These are phyloP conservation scores for Plagiodera versicolora DNA, from an alignment of 2,888 invertebrate species.

Conservation along the genomic window DNA sequence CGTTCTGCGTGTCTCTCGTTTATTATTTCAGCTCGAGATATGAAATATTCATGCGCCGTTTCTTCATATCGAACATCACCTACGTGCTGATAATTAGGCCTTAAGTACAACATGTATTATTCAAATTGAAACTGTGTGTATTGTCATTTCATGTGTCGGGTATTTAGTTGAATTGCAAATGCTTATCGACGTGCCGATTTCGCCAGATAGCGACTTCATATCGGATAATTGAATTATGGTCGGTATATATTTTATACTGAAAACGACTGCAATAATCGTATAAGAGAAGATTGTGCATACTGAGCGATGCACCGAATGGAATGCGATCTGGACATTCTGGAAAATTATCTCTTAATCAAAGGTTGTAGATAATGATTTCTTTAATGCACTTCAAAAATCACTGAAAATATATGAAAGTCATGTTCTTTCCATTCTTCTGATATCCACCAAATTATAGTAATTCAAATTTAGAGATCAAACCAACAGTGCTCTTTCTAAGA, in stretches of 20 bases:
- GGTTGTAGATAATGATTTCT: too few relatives aligned
- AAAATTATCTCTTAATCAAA: too few relatives aligned
- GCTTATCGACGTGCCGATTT: slow-evolving; percentile 28
- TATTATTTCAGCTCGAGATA: neutral
- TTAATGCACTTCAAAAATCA: too few relatives aligned
- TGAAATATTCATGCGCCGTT: slow-evolving; percentile 27
- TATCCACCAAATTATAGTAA: too few relatives aligned
- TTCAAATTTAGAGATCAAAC: too few relatives aligned
- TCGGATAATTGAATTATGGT: neutral
- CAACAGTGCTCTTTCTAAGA: too few relatives aligned
- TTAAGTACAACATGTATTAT: slow-evolving; percentile 29
- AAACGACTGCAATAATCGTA: too few relatives aligned
- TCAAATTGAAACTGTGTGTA: slow-evolving; percentile 28
- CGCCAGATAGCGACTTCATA: slow-evolving; percentile 2
- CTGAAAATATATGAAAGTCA: too few relatives aligned
- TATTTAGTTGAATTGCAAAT: slow-evolving; percentile 31
- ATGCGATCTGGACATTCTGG: too few relatives aligned
- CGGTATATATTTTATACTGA: neutral
- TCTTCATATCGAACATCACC: slow-evolving; percentile 25
- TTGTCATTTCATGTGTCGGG: slow-evolving; percentile 26
- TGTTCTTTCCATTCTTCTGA: too few relatives aligned
- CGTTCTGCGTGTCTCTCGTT: neutral
- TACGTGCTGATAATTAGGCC: slow-evolving; percentile 27
- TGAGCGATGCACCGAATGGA: too few relatives aligned
- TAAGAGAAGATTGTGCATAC: too few relatives aligned